Conservation (phyloP, 1,140 invertebrate genomes). For the Drosophila varians region DNA sequence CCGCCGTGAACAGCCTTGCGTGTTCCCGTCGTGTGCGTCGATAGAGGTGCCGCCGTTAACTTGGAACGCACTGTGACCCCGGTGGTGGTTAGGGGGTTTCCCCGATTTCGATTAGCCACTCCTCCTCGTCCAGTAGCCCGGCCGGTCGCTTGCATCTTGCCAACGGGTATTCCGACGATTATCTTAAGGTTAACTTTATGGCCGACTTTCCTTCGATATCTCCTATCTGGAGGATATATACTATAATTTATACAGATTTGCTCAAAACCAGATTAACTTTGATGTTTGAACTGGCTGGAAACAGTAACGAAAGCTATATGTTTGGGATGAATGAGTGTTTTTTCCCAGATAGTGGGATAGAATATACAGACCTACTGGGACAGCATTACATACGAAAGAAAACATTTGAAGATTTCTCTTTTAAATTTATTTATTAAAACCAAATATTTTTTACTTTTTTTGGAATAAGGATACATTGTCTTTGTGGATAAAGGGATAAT, state of each 20-base stretch:
- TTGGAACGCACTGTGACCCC: conserved; percentile 16
- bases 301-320: conserved; percentile 10
- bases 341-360: background rate
- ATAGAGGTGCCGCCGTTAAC: conserved; percentile 44
- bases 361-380: background rate
- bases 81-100: background rate
- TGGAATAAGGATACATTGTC: background rate
- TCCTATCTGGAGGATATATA: background rate
- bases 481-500: too few relatives aligned
- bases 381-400: background rate
- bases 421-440: background rate
- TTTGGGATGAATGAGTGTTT: background rate
- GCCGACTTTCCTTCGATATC: background rate
- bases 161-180: conserved; percentile 5
- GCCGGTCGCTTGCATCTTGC: conserved; percentile 5
- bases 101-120: conserved; percentile 5
- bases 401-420: background rate
- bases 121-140: background rate
- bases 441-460: too few relatives aligned
- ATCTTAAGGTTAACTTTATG: conserved; percentile 20
- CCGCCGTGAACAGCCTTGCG: conserved; percentile 46
- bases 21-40: conserved; percentile 50
- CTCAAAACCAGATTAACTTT: background rate
- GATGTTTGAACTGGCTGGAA: conserved; percentile 5
- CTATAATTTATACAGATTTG: conserved; percentile 26